Base-by-base conservation (phyloP, 2,113 vertebrate species). In the Calypte anna region DNA sequence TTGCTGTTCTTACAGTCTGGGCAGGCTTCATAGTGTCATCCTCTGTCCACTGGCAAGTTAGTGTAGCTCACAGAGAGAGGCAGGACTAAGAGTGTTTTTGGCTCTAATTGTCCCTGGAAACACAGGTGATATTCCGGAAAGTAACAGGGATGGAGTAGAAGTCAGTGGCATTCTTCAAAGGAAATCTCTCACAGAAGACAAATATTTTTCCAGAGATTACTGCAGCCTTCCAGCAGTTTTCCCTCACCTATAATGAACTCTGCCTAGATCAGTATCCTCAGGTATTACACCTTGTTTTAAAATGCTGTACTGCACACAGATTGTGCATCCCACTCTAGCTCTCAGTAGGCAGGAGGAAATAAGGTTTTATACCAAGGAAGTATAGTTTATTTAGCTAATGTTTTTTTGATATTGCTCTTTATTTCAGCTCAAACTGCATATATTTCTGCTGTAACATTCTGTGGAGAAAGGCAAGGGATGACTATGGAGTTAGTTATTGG, bases 131-230 rank as follows among this genome's bases (percentile, higher is more conserved):
- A 83, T 91, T 90, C 55, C 90, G 79, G 68, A 88, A 74, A 38
- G 64, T 61, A 77, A 12, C 14, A 43, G 31, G 21, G 72, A 18
- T 0, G 1, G 33, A 90, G 28, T 19, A 59, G 58, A 80, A 94
- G 57, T 91, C 70, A 24, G 38, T 38, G 18, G 5, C 31, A 14
- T 91, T 80, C 84, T 86, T 27, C 54, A 69, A 73, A 55, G 50
- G 63, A 82, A 86, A 82, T 92, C 18, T 33, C 19, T 10, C 55
- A 43, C 7, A 7, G 61, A 91, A 93, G 73, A 72, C 48, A 88
- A 84, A 53, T 91, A 67, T 78, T 94, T 91, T 95, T 70, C 31
- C 48, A 86, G 64, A 76, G 72, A 78, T 96, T 91, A 69, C 51
- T 81, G 68, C 76, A 78, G 59, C 53, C 24, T 86, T 91, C 48